Base-by-base conservation (phyloP, 2,113 vertebrate genomes). In the Aspiorhynchus laticeps region DNA sequence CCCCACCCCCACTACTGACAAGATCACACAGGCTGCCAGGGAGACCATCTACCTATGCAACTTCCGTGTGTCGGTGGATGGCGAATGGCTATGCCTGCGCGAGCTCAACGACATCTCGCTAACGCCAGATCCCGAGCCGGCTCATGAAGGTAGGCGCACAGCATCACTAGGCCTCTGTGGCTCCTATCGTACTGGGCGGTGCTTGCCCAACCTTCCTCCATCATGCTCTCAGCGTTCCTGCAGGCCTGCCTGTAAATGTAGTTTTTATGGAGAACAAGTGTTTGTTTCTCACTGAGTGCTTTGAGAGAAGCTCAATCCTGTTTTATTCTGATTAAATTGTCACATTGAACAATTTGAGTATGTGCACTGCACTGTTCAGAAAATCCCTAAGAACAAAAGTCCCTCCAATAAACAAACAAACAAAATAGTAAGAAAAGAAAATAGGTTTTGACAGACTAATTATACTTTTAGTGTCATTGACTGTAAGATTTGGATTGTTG, bases 31-130 rank as follows among this genome's bases (percentile, higher is more conserved):
- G 95, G 98, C 98, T 85, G 98, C 98, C 94, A 96, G 98, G 93
- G 98, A 99, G 96, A 99, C 98, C 94, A 99, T 99, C 93, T 99
- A 99, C 95, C 96, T 99, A 88, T 99, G 98, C 95, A 99, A 99
- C 96, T 99, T 99, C 92, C 97, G 98, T 17, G 98, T 99, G 86
- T 99, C 98, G 0, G 98, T 99, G 93, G 98, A 99, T 17, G 98
- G 98, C 93, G 98, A 99, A 90, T 99, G 98, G 98, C 97, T 99
- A 24, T 99, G 98, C 93, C 94, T 99, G 31, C 96, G 98, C 1
- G 98, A 99, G 94, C 97, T 99, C 92, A 98, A 99, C 61, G 98
- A 99, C 95, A 99, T 99, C 95, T 99, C 98, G 31, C 97, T 99
- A 80, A 99, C 98, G 9, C 98, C 98, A 24, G 98, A 99, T 95